Conservation (phyloP, 2,797 vertebrate species). For the Phyllotis vaccarum region DNA sequence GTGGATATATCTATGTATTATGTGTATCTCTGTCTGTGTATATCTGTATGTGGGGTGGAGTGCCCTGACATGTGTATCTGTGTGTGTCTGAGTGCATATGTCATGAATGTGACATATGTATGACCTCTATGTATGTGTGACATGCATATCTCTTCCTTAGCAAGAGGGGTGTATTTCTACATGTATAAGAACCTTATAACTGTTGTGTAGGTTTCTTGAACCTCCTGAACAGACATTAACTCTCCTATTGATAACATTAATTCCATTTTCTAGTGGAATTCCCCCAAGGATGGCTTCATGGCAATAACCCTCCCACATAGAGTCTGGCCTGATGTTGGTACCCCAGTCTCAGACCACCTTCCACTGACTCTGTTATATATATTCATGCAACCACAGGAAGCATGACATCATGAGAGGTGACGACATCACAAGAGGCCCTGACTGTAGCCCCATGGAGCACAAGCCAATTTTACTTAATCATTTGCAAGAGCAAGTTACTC, state of each 20-base stretch:
- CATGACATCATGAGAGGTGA: background rate
- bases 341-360: background rate
- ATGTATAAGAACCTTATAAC: background rate
- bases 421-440: background rate
- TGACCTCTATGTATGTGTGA: background rate
- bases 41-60: background rate
- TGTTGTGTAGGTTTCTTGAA: background rate
- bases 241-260: too few relatives aligned
- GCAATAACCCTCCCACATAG: background rate
- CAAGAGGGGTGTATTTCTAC: background rate
- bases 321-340: background rate
- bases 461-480: too few relatives aligned
- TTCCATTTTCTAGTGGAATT: accelerated
- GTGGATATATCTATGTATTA: background rate
- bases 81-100: background rate
- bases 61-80: background rate
- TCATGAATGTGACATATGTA: background rate
- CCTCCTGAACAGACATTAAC: background rate
- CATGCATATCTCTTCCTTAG: background rate
- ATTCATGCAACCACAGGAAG: background rate
- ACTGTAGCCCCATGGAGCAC: background rate
- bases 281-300: background rate
- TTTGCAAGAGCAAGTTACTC: background rate
- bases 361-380: background rate
- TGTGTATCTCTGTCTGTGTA: background rate